Percentiles rank a stretch among this genome's conserved stretches.
Conservation (phyloP, 2,113 vertebrate species). For the Cynoglossus semilaevis region DNA sequence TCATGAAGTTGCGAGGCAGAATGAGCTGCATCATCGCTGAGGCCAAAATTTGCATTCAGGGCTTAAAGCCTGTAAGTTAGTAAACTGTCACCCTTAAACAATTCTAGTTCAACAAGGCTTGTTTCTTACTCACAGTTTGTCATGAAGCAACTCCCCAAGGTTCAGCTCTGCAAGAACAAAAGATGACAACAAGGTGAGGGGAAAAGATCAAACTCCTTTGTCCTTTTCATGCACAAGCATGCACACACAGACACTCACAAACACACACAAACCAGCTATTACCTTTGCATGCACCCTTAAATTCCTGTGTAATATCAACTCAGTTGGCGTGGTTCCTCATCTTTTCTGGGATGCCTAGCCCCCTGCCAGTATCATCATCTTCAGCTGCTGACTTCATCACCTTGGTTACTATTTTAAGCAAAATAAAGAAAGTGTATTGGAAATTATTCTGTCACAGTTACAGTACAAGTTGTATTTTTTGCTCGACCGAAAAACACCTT, state of each 20-base stretch:
- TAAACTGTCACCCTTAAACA: no score
- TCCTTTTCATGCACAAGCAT: no score
- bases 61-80: no score
- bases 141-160: conserved; percentile 96
- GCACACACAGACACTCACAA: background rate
- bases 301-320: conserved; percentile 95
- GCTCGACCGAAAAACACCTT: no score
- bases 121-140: conserved; percentile 91
- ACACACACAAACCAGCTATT: background rate
- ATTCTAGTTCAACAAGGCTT: background rate
- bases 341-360: conserved; percentile 89
- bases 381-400: conserved; percentile 94
- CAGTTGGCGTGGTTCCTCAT: conserved; percentile 90
- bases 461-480: no score
- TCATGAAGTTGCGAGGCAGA: no score
- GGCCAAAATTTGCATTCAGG: no score
- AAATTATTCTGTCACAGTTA: no score
- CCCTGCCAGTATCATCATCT: conserved; percentile 96
- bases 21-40: no score
- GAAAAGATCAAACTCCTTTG: conserved; percentile 1
- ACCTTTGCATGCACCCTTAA: conserved; percentile 94
- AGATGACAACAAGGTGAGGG: conserved; percentile 3
- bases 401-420: conserved; percentile 76
- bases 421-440: background rate
- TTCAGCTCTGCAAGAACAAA: conserved; percentile 85